Conservation (phyloP, 2,113 vertebrate species). For the Tragelaphus imberbis region DNA sequence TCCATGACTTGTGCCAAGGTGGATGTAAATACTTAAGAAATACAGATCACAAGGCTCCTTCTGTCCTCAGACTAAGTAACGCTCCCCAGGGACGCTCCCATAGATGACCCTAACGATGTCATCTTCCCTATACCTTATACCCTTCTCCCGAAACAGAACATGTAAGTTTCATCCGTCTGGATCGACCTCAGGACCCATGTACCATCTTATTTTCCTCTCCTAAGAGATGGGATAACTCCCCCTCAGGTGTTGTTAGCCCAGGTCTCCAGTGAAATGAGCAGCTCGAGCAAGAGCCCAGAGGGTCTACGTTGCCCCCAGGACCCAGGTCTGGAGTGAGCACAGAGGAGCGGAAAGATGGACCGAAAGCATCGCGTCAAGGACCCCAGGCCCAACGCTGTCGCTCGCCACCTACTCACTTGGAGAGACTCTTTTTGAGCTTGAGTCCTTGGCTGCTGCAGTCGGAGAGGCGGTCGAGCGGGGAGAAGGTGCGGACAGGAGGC, state of each 20-base stretch:
- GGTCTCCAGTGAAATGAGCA: background rate
- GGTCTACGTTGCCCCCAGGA: rapidly evolving
- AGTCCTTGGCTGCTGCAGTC: constrained; percentile 84
- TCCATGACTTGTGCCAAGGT: background rate
- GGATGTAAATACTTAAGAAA: background rate
- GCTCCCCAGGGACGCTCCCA: background rate
- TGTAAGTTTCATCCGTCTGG: rapidly evolving
- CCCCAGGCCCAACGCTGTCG: rapidly evolving
- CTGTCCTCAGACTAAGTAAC: background rate
- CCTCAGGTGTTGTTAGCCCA: background rate
- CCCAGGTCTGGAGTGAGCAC: background rate
- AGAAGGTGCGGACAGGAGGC: constrained; percentile 81
- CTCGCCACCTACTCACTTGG: constrained; percentile 84
- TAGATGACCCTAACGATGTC: background rate
- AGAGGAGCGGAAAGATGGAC: rapidly evolving
- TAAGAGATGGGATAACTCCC: too few species aligned
- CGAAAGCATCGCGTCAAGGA: too few species aligned
- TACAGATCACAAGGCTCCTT: background rate
- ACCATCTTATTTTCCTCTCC: background rate
- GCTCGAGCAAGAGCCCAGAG: background rate
- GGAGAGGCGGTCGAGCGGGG: constrained; percentile 86
- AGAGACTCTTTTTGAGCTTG: constrained; percentile 90
- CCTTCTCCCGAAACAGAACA: too few species aligned
- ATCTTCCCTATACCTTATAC: background rate
- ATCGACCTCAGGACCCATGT: background rate